These are phyloP conservation scores for Agrotis segetum DNA, from an alignment of 2,888 invertebrate species.

Conservation along the genomic window DNA sequence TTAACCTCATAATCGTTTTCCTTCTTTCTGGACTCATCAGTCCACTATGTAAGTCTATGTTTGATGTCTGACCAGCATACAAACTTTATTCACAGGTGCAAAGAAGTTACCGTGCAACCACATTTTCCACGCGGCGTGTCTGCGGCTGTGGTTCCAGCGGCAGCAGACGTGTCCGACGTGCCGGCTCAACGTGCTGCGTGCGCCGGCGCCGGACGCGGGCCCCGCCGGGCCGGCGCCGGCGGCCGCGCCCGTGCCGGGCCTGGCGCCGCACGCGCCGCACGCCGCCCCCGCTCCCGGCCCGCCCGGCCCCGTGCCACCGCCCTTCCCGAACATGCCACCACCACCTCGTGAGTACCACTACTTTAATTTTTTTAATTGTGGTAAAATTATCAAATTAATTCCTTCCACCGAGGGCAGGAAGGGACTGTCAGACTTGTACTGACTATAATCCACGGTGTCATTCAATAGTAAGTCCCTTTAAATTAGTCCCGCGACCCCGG, in stretches of 20 bases:
- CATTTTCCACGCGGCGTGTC: slow-evolving; percentile 99
- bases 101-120: slow-evolving; percentile 99
- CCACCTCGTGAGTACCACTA: slow-evolving; percentile 73
- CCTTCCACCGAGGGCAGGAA: too few species aligned
- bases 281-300: slow-evolving; percentile 67
- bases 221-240: slow-evolving; percentile 57
- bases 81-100: slow-evolving; percentile 89
- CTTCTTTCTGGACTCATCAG: too few species aligned
- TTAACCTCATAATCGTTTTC: too few species aligned
- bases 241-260: slow-evolving; percentile 55
- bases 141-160: slow-evolving; percentile 99
- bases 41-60: too few species aligned
- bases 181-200: slow-evolving; percentile 95
- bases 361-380: not conserved
- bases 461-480: too few species aligned
- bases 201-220: slow-evolving; percentile 81
- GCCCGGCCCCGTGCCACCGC: slow-evolving; percentile 75
- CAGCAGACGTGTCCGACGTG: slow-evolving; percentile 99
- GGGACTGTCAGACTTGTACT: too few species aligned
- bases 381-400: too few species aligned
- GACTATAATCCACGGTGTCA: too few species aligned
- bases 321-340: slow-evolving; percentile 83
- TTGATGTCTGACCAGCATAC: not conserved
- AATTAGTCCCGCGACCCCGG: too few species aligned
- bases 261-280: slow-evolving; percentile 69